Conservation (phyloP, 2,113 vertebrate genomes). For the Tringa solitaria region DNA sequence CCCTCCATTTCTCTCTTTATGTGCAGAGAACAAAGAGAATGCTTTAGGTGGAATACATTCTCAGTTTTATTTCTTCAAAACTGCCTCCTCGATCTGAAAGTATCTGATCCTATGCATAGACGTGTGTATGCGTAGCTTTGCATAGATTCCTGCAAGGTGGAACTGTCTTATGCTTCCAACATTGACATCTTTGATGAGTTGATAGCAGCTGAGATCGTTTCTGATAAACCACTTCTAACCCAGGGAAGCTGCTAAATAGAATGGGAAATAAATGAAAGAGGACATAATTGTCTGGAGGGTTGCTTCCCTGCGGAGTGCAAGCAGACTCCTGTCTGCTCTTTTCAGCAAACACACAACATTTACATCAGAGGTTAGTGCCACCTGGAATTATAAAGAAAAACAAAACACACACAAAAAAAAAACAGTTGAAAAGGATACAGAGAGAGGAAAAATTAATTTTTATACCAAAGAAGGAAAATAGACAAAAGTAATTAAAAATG, state of each 20-base stretch:
- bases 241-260: not conserved
- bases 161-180: not conserved
- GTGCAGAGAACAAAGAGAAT: not conserved
- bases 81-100: not conserved
- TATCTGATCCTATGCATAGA: not conserved
- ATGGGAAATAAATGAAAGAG: not conserved
- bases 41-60: not conserved
- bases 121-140: not conserved
- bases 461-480: not conserved
- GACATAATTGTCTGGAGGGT: not conserved
- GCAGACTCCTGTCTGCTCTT: not conserved
- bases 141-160: not conserved
- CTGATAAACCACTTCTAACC: not conserved
- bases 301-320: not conserved
- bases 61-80: not conserved
- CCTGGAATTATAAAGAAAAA: not conserved
- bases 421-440: not conserved
- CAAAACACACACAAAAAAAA: not conserved
- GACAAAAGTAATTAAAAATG: not conserved
- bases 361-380: not conserved
- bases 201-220: not conserved
- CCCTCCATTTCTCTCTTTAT: not conserved
- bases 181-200: not conserved
- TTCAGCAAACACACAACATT: not conserved
- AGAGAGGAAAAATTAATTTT: not conserved